Evolutionary conservation across 1,140 invertebrate species (phyloP).

Genomic region (Reticulitermes speratus): DNA sequence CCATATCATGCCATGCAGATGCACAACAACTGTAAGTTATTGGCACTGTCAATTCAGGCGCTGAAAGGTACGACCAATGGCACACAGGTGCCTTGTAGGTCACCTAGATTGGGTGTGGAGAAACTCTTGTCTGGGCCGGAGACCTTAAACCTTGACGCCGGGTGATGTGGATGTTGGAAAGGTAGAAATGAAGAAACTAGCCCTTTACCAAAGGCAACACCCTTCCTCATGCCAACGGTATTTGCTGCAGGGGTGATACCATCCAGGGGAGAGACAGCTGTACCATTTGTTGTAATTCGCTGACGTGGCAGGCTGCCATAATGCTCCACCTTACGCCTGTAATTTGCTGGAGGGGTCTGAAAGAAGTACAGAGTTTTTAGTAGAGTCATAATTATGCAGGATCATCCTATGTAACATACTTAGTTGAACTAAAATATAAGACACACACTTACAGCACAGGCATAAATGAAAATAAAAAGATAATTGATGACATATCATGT

Average conservation of each 20-base stretch:
- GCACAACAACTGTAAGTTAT: constrained; percentile 1
- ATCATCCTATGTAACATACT: too few relatives aligned
- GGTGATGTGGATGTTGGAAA: constrained; percentile 39
- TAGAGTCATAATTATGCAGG: neutral
- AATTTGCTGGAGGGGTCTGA: constrained; percentile 69
- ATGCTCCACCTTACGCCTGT: constrained; percentile 65
- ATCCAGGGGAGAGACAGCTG: neutral
- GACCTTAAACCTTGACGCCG: constrained; percentile 44
- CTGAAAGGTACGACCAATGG: constrained; percentile 14
- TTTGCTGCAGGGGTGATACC: constrained; percentile 38
- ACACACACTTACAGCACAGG: too few relatives aligned
- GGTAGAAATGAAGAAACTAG: constrained; percentile 57
- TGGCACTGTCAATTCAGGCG: constrained; percentile 8
- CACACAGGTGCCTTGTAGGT: constrained; percentile 33
- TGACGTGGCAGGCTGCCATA: constrained; percentile 79
- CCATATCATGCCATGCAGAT: neutral
- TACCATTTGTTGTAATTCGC: constrained; percentile 39
- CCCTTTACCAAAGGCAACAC: constrained; percentile 70
- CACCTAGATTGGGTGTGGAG: constrained; percentile 90
- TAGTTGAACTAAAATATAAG: too few relatives aligned
- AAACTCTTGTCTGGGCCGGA: constrained; percentile 61
- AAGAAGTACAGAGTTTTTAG: constrained; percentile 31
- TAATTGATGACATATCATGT: too few relatives aligned
- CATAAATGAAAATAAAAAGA: too few relatives aligned
- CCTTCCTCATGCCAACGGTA: constrained; percentile 49